Percentiles rank a stretch among this genome's conserved stretches.
These are phyloP conservation scores for Chloebia gouldiae DNA, from an alignment of 2,113 vertebrate genomes.

Conservation along the genomic window DNA sequence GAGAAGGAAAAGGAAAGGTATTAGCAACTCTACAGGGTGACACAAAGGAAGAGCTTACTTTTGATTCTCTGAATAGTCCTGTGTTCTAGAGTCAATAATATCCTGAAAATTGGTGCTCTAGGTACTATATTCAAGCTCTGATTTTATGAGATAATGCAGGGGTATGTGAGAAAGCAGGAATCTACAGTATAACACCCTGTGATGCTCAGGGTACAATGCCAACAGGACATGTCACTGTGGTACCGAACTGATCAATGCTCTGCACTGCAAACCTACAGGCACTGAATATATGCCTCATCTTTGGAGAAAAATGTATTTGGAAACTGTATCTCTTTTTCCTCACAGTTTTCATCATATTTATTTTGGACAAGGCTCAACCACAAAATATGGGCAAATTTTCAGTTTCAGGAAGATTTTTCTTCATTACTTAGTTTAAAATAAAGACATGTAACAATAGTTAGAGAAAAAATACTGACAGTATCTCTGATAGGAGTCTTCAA, in stretches of 20 bases:
- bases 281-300: not conserved
- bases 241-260: not conserved
- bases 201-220: not conserved
- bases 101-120: not conserved
- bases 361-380: not conserved
- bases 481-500: not conserved
- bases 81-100: not conserved
- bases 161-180: not conserved
- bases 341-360: not conserved
- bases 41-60: not conserved
- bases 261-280: not conserved
- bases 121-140: not conserved
- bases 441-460: not conserved
- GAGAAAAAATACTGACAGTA: not conserved
- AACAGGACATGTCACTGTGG: fast-evolving
- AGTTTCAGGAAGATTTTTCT: not conserved
- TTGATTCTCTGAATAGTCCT: not conserved
- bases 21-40: not conserved
- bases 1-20: not conserved
- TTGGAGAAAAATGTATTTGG: not conserved
- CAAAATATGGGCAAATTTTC: not conserved
- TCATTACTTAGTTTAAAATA: not conserved
- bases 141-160: not conserved
- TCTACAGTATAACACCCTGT: not conserved
- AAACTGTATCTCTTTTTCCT: fast-evolving